phyloP scores from a whole-genome alignment of 2,113 vertebrate genomes.

The Muscicapa adusta region DNA sequence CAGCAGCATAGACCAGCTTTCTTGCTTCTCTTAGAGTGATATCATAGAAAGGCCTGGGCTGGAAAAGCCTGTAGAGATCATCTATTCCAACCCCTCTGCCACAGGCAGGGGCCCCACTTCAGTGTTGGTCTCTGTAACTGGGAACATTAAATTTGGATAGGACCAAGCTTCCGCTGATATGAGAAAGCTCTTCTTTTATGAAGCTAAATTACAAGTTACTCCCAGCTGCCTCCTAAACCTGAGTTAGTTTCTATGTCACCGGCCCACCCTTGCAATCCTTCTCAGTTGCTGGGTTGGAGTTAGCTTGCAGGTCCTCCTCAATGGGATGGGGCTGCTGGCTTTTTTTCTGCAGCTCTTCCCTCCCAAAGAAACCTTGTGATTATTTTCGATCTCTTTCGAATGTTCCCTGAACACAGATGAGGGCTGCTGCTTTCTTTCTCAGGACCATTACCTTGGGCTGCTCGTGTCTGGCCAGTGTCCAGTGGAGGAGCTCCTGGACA shows the following conservation, averaged over 20 bases:
- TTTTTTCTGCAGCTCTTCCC: not conserved
- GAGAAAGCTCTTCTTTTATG: not conserved
- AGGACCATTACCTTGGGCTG: rapidly evolving
- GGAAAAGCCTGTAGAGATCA: not conserved
- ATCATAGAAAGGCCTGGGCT: not conserved
- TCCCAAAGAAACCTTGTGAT: not conserved
- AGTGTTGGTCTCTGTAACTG: not conserved
- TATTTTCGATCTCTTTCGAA: not conserved
- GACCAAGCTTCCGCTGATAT: not conserved
- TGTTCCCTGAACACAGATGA: not conserved
- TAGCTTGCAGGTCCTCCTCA: not conserved
- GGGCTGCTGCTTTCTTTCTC: not conserved
- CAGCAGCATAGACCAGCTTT: not conserved
- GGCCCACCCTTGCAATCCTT: not conserved
- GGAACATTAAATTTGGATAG: not conserved
- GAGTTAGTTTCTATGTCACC: not conserved
- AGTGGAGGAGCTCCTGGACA: not conserved
- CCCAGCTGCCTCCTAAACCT: not conserved
- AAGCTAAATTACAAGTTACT: not conserved
- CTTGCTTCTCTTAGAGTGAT: not conserved
- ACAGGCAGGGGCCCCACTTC: not conserved
- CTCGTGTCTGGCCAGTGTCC: not conserved
- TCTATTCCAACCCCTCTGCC: not conserved
- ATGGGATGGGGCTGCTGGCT: not conserved
- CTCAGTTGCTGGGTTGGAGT: not conserved